These are phyloP conservation scores for Venustoraphidia nigricollis DNA, from an alignment of 2,888 invertebrate genomes.

Conservation along the genomic window DNA sequence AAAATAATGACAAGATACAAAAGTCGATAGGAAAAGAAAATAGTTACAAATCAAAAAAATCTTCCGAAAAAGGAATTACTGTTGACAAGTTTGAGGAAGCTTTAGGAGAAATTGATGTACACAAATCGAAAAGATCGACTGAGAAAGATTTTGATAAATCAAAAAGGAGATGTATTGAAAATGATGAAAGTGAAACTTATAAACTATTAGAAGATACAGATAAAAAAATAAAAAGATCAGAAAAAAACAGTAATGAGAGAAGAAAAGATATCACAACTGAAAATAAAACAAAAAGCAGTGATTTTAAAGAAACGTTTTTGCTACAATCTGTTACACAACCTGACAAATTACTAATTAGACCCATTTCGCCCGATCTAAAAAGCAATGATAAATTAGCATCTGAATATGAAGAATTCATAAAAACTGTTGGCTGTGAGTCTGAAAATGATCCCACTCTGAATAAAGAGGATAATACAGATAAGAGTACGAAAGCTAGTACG, in stretches of 20 bases:
- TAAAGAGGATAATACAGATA: background rate
- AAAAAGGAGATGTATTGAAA: no score
- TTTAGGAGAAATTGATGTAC: no score
- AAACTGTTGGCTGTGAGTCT: conserved; percentile 28
- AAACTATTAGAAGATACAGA: background rate
- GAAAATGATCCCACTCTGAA: conserved; percentile 3
- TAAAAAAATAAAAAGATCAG: conserved; percentile 1
- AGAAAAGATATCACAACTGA: conserved; percentile 8
- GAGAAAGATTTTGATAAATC: no score
- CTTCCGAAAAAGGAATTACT: no score
- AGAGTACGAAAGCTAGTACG: background rate
- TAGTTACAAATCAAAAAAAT: no score
- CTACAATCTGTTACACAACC: no score
- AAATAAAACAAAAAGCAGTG: conserved; percentile 9
- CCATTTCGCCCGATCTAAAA: background rate
- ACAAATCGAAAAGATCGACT: no score
- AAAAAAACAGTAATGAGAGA: conserved; percentile 1
- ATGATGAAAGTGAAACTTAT: no score
- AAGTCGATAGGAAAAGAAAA: no score
- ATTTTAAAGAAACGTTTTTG: background rate
- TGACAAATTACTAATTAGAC: no score
- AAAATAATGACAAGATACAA: no score
- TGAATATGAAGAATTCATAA: conserved; percentile 43
- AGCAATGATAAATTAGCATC: conserved; percentile 23
- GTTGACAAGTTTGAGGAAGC: no score